phyloP scores from a whole-genome alignment of 2,888 invertebrate species.

The Pimpla rufipes region DNA sequence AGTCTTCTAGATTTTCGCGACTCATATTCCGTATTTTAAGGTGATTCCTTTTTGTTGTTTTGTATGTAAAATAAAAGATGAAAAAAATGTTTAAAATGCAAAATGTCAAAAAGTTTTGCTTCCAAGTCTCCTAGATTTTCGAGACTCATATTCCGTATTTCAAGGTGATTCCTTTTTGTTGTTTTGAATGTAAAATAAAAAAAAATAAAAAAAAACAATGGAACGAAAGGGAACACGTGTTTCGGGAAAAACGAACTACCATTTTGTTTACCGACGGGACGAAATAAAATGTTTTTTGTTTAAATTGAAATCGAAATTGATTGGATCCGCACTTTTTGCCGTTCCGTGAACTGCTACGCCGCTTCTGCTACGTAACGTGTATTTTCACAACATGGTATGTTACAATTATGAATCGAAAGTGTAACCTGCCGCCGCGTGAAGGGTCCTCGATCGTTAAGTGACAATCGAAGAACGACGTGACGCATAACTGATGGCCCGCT shows the following conservation, averaged over 20 bases:
- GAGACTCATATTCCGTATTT: not conserved
- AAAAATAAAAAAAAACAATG: no score
- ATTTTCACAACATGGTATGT: conserved; percentile 11
- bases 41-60: not conserved
- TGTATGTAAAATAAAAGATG: no score
- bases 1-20: not conserved
- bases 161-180: not conserved
- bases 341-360: not conserved
- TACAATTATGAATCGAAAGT: conserved; percentile 55
- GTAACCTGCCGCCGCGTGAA: conserved; percentile 34
- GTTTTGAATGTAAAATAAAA: no score
- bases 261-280: no score
- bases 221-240: no score
- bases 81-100: no score
- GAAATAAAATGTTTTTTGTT: no score
- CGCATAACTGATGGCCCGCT: conserved; percentile 71
- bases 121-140: not conserved
- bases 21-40: not conserved
- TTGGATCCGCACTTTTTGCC: conserved; percentile 17
- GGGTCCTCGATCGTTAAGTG: conserved; percentile 66
- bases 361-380: not conserved
- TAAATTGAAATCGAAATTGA: not conserved
- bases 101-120: no score
- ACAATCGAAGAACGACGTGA: conserved; percentile 70
- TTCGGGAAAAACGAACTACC: no score